Conservation (phyloP, 2,113 vertebrate species). For the Narcine bancroftii region DNA sequence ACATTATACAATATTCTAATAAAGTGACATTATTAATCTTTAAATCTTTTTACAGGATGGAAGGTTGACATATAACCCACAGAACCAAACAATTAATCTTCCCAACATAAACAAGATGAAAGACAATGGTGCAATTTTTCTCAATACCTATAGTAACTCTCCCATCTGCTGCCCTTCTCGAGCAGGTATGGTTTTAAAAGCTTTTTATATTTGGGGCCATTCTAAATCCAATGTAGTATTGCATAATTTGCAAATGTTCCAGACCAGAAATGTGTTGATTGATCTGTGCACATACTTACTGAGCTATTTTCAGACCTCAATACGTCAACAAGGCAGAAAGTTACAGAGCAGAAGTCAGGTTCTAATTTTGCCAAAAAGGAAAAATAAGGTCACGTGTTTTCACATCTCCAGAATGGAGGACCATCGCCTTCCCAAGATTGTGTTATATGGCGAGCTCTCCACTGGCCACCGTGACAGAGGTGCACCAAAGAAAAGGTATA, state of each 20-base stretch:
- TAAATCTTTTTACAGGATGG: slow-evolving; percentile 68
- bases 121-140: slow-evolving; percentile 66
- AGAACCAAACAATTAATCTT: slow-evolving; percentile 70
- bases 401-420: too few relatives aligned
- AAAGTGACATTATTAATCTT: neutral
- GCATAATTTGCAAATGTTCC: neutral
- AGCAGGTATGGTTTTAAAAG: slow-evolving; percentile 62
- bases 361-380: neutral
- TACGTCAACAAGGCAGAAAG: neutral
- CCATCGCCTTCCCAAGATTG: too few relatives aligned
- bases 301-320: neutral
- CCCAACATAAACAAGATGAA: slow-evolving; percentile 75
- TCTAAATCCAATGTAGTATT: neutral
- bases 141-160: slow-evolving; percentile 88
- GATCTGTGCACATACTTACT: neutral
- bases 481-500: too few relatives aligned
- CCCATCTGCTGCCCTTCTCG: slow-evolving; percentile 95
- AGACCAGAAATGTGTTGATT: neutral
- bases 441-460: too few relatives aligned
- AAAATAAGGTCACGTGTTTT: neutral
- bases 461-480: too few relatives aligned
- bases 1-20: neutral
- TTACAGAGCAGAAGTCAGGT: neutral
- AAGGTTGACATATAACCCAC: slow-evolving; percentile 75
- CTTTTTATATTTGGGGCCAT: neutral